Conservation (phyloP, 2,113 vertebrate genomes). For the Mus musculus region DNA sequence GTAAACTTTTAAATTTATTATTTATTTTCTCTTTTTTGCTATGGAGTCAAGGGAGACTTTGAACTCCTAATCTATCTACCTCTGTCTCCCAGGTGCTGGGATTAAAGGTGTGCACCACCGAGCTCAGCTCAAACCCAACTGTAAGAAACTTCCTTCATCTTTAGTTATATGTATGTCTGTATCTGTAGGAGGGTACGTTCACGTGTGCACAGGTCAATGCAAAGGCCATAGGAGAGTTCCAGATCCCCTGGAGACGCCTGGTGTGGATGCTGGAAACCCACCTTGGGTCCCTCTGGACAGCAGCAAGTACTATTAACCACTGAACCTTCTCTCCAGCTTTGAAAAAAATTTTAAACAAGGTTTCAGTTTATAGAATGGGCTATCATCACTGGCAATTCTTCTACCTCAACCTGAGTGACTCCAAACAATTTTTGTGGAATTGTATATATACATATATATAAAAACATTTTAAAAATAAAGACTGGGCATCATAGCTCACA, state of each 20-base stretch:
- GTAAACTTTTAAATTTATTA: not conserved
- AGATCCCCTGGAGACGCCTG: too few relatives aligned
- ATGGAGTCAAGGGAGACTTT: not conserved
- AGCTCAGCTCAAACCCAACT: not conserved
- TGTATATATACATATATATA: not conserved
- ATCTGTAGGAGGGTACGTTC: not conserved
- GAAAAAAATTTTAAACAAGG: not conserved
- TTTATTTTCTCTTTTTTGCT: not conserved
- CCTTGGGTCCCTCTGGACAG: not conserved
- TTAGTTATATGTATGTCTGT: not conserved
- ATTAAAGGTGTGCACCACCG: not conserved
- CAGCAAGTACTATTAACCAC: not conserved
- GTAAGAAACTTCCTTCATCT: not conserved
- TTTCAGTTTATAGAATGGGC: not conserved
- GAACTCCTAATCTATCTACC: not conserved
- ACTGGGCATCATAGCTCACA: not conserved
- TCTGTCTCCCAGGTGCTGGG: too few relatives aligned
- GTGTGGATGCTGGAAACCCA: not conserved
- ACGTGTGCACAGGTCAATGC: not conserved
- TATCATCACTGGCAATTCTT: not conserved
- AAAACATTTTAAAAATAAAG: constrained; percentile 33
- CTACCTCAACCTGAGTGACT: not conserved
- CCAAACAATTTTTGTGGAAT: not conserved
- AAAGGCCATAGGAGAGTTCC: not conserved
- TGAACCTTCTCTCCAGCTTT: not conserved